Evolutionary conservation across 2,888 invertebrate species (phyloP).

Genomic region (Encarsia formosa): DNA sequence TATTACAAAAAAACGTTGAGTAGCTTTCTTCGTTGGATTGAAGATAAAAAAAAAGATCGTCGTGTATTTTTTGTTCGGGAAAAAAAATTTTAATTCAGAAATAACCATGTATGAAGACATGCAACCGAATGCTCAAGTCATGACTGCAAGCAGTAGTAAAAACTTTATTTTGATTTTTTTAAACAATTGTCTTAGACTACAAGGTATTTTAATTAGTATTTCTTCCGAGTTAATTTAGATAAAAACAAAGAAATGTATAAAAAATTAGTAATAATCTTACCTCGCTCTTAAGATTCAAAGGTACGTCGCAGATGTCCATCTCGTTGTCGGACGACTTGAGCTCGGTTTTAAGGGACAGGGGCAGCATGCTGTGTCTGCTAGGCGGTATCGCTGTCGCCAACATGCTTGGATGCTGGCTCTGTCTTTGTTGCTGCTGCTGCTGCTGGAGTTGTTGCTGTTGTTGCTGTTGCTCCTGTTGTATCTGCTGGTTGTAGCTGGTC

Average conservation of each 20-base stretch:
- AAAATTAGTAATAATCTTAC: too few species aligned
- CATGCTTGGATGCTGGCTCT: constrained; percentile 41
- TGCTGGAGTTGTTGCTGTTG: constrained; percentile 22
- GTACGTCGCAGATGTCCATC: constrained; percentile 49
- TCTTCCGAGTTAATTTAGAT: not conserved
- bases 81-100: too few species aligned
- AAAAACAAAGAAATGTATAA: not conserved
- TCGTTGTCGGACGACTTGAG: constrained; percentile 35
- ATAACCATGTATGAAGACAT: too few species aligned
- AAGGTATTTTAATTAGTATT: not conserved
- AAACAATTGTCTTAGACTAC: too few species aligned
- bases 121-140: too few species aligned
- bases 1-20: too few species aligned
- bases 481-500: constrained; percentile 45
- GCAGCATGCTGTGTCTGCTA: constrained; percentile 49
- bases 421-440: constrained; percentile 17
- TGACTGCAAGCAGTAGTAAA: too few species aligned
- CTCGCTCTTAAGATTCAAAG: constrained; percentile 51
- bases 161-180: too few species aligned
- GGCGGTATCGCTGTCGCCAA: constrained; percentile 48
- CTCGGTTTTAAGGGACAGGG: constrained; percentile 44
- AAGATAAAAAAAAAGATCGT: too few species aligned
- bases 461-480: constrained; percentile 41
- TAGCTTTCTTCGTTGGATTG: too few species aligned
- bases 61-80: too few species aligned